Conservation (phyloP, 1,140 invertebrate species). For the Bathynomus jamesi region DNA sequence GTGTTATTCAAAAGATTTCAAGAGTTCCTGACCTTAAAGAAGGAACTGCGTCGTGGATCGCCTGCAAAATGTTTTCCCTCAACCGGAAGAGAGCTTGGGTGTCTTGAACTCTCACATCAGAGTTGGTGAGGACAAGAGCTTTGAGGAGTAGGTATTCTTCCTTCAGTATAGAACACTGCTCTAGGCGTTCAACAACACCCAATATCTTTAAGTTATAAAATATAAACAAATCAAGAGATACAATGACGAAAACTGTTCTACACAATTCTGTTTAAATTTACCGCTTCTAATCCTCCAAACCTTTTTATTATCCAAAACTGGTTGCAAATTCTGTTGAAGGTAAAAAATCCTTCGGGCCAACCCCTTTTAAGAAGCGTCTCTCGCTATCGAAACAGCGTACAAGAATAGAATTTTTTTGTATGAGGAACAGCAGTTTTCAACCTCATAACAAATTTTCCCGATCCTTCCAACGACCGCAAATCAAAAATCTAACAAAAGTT, state of each 20-base stretch:
- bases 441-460: no score
- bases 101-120: conserved; percentile 81
- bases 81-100: conserved; percentile 72
- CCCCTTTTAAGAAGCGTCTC: no score
- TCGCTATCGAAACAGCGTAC: no score
- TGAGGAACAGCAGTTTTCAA: no score
- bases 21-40: conserved; percentile 69
- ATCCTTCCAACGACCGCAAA: no score
- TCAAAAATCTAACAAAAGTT: no score
- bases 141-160: conserved; percentile 91
- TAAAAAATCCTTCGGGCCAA: no score
- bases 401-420: no score
- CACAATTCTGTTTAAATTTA: not conserved
- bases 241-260: not conserved
- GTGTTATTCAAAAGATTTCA: no score
- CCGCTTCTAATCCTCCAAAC: no score
- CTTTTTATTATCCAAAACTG: no score
- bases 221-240: conserved; percentile 2
- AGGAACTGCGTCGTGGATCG: conserved; percentile 75
- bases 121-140: conserved; percentile 83
- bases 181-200: conserved; percentile 77
- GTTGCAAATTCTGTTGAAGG: not conserved
- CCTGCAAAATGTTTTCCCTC: conserved; percentile 73
- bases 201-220: conserved; percentile 61
- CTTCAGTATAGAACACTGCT: conserved; percentile 66